Evolutionary conservation across 2,888 invertebrate genomes (phyloP), one percentile per base, ranked within the genome.

Genomic region (Nemotelus pantherinus): DNA sequence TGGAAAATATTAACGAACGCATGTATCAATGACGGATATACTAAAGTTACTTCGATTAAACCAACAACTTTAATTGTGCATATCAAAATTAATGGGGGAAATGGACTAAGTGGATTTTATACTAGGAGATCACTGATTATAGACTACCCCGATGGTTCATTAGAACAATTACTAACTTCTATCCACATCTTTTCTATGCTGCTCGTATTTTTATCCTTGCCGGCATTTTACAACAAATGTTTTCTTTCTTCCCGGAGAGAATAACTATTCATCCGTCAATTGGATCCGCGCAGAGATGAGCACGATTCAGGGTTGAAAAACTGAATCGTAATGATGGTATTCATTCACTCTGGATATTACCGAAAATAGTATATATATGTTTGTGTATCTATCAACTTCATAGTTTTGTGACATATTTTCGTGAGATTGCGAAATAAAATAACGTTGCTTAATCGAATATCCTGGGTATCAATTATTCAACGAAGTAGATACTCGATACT

Each of bases 21-120:
- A 55, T 55, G 44, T 57, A 48, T 55, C 44, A 55, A 39, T 47
- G 71, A 57, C 57, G 10, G 55, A 71, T 57, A 55, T 4, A 43
- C 39, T 39, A 44, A 43, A 43, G 55, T 6, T 10, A 71, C 71
- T 55, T 78, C 68, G 78, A 78, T 78, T 78, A 78, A 78, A 75
- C 75, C 78, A 78, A 78, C 78, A 78, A 78, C 78, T 75, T 67
- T 78, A 78, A 78, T 78, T 78, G 78, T 67, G 48, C 75, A 68
- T 78, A 78, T 78, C 75, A 78, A 78, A 77, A 78, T 78, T 78
- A 75, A 78, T 78, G 75, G 75, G 48, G 50, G 63, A 65, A 78
- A 67, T 78, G 75, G 60, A 53, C 67, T 44, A 57, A 60, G 75
- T 67, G 68, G 78, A 75, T 72, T 25, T 68, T 67, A 78, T 78